phyloP scores from a whole-genome alignment of 2,113 vertebrate genomes.

The Daphoenositta chrysoptera region DNA sequence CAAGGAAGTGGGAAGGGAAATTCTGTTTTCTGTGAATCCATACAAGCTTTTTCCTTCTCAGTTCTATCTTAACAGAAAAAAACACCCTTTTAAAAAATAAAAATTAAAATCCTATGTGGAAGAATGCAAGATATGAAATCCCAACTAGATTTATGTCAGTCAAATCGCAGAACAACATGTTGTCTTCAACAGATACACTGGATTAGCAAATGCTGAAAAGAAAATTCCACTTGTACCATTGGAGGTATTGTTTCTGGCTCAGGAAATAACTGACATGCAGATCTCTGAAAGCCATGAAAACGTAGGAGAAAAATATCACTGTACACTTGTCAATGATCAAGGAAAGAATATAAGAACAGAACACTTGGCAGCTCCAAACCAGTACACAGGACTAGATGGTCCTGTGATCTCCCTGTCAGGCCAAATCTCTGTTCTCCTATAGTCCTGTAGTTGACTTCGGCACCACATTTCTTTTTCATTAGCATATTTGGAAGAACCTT shows the following conservation, averaged over 20 bases:
- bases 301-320: neutral
- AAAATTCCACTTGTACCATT: neutral
- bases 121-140: neutral
- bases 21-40: neutral
- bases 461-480: neutral
- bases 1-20: neutral
- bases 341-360: neutral
- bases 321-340: neutral
- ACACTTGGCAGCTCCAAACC: neutral
- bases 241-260: neutral
- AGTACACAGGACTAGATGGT: rapidly evolving
- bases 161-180: neutral
- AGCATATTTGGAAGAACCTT: neutral
- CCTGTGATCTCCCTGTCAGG: neutral
- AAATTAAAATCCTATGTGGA: neutral
- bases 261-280: neutral
- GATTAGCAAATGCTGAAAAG: neutral
- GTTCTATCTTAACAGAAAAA: neutral
- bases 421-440: neutral
- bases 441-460: neutral
- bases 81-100: neutral
- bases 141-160: neutral
- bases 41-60: neutral
- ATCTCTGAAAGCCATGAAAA: neutral
- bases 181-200: neutral